These are phyloP conservation scores for Cantharis nigra DNA, from an alignment of 2,888 invertebrate genomes.

Conservation along the genomic window DNA sequence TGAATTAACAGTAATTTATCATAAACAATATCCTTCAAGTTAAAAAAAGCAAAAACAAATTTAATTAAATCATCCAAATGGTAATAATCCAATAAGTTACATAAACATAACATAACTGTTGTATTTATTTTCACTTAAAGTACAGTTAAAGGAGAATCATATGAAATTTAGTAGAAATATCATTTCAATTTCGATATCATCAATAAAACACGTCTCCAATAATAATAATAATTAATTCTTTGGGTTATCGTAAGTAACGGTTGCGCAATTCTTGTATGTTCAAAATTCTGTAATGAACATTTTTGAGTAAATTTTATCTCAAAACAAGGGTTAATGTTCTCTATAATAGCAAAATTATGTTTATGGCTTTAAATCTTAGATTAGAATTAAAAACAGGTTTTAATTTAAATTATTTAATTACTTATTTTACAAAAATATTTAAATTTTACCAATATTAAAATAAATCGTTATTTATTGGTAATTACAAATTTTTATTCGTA, in stretches of 20 bases:
- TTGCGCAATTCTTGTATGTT: background rate
- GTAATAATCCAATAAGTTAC: background rate
- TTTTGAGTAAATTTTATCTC: background rate
- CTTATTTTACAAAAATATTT: background rate
- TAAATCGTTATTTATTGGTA: background rate
- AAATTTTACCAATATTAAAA: background rate
- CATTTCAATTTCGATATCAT: background rate
- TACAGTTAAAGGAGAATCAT: background rate
- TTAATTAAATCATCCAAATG: background rate
- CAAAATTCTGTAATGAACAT: background rate
- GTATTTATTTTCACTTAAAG: background rate
- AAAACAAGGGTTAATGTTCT: background rate
- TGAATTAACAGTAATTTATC: background rate
- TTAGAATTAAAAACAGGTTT: background rate
- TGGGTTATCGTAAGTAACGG: background rate
- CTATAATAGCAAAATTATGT: background rate
- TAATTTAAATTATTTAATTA: background rate
- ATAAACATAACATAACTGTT: background rate
- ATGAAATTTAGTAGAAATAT: background rate
- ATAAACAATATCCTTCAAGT: background rate
- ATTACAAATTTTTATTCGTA: background rate
- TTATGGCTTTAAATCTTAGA: background rate
- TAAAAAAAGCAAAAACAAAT: background rate
- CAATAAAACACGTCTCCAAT: background rate
- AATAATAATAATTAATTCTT: background rate